phyloP scores from a whole-genome alignment of 2,113 vertebrate species.

The human region GRCh38 chr5:40440501-40441000 shows the following conservation, averaged over 20 bases:
- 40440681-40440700: conserved; percentile 38
- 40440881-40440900: background rate
- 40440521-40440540: background rate
- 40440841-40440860: background rate
- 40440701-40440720: background rate
- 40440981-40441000: background rate
- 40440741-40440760: conserved; percentile 16
- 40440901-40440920: background rate
- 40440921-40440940: background rate
- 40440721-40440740: conserved; percentile 24
- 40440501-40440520: background rate
- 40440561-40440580: background rate
- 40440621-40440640: conserved; percentile 25
- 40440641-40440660: background rate
- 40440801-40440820: background rate
- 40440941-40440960: background rate
- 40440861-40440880: background rate
- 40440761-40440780: background rate
- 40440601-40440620: background rate
- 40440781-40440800: background rate
- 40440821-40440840: background rate
- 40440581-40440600: conserved; percentile 17
- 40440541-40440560: background rate
- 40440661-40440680: conserved; percentile 33
- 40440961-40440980: background rate